Percentiles rank a stretch among this genome's conserved stretches.
Conservation (phyloP, 2,888 invertebrate species). For the Platycnemis pennipes region DNA sequence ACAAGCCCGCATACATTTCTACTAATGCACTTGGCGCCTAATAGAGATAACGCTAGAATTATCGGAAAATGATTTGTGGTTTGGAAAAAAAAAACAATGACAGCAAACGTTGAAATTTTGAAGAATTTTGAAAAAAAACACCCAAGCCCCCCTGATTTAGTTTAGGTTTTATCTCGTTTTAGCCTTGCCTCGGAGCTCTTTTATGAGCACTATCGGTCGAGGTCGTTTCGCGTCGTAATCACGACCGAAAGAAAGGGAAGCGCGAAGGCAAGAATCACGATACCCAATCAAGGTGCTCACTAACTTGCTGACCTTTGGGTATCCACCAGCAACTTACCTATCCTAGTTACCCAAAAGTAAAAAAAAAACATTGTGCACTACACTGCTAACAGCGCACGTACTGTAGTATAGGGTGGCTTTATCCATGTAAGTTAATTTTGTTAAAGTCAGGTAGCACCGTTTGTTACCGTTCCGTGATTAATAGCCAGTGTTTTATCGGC, state of each 20-base stretch:
- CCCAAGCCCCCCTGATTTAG: not conserved
- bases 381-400: too few relatives aligned
- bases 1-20: not conserved
- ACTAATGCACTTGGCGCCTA: not conserved
- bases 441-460: too few relatives aligned
- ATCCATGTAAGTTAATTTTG: too few relatives aligned
- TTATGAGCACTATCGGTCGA: not conserved
- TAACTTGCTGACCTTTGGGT: not conserved
- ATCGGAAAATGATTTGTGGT: not conserved
- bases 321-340: not conserved
- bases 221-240: slow-evolving; percentile 9
- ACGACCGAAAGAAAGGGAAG: not conserved
- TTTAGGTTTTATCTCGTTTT: not conserved
- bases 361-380: too few relatives aligned
- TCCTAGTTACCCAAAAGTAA: not conserved
- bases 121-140: not conserved
- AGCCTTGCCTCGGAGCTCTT: not conserved
- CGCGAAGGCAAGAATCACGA: not conserved
- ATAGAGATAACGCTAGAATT: not conserved
- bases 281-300: not conserved
- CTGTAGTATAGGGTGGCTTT: too few relatives aligned
- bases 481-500: too few relatives aligned
- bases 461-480: too few relatives aligned
- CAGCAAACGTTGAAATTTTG: not conserved
- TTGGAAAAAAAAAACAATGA: not conserved